Conservation (phyloP, 2,888 invertebrate genomes). For the Epistrophe eligans region DNA sequence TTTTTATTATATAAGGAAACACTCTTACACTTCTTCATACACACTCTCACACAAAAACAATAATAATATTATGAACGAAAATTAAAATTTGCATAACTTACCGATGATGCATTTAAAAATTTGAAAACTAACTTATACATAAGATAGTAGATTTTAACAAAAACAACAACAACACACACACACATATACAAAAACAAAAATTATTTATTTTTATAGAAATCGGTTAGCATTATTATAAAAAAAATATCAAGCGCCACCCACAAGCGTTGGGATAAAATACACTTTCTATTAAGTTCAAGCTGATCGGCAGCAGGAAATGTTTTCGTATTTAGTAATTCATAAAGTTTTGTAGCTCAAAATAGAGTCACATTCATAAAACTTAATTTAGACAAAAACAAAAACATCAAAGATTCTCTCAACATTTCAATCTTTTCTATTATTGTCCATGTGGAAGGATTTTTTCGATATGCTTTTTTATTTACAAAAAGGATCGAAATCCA, state of each 20-base stretch:
- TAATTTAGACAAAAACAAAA: neutral
- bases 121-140: neutral
- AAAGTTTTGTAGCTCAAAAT: neutral
- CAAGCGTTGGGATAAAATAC: conserved; percentile 34
- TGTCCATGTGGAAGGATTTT: neutral
- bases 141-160: neutral
- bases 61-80: neutral
- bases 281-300: conserved; percentile 76
- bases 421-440: neutral
- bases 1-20: conserved; percentile 14
- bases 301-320: conserved; percentile 51
- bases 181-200: conserved; percentile 7
- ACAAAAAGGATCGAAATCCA: neutral
- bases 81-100: neutral
- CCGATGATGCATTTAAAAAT: neutral
- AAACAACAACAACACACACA: neutral
- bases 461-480: neutral
- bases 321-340: neutral
- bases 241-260: conserved; percentile 18
- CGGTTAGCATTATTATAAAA: conserved; percentile 24
- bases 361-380: neutral
- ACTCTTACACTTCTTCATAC: neutral
- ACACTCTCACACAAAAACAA: neutral
- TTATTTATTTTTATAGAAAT: conserved; percentile 57
- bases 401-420: neutral